phyloP scores from a whole-genome alignment of 2,888 invertebrate genomes.

The Pseudococcus longispinus region DNA sequence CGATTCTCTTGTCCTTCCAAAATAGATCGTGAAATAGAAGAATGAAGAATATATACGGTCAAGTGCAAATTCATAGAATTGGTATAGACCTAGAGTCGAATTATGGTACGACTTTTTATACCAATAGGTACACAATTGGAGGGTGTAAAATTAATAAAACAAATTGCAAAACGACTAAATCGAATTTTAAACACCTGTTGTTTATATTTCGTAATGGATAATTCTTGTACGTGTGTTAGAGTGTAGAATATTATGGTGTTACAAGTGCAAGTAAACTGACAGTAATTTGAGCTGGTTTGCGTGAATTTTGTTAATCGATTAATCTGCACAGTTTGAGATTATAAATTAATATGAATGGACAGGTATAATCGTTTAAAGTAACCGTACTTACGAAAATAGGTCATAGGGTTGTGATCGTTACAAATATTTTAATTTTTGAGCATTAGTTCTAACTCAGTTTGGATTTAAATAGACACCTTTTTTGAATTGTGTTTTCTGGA shows the following conservation, averaged over 20 bases:
- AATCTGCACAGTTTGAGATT: background rate
- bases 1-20: background rate
- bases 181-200: constrained; percentile 14
- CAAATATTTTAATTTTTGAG: background rate
- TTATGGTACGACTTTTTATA: too few species aligned
- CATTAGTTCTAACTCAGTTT: background rate
- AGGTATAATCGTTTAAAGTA: too few species aligned
- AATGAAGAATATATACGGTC: background rate
- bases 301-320: constrained; percentile 38
- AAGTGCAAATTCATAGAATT: background rate
- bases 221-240: background rate
- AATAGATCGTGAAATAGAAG: background rate
- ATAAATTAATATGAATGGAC: background rate
- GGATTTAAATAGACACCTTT: too few species aligned
- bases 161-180: background rate
- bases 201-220: constrained; percentile 4
- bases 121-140: background rate
- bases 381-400: too few species aligned
- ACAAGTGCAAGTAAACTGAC: background rate
- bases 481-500: too few species aligned
- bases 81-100: background rate
- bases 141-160: background rate
- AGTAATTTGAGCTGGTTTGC: constrained; percentile 28
- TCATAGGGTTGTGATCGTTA: too few species aligned
- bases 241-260: constrained; percentile 16